phyloP scores from a whole-genome alignment of 1,140 invertebrate genomes.

The Drosophila albomicans region DNA sequence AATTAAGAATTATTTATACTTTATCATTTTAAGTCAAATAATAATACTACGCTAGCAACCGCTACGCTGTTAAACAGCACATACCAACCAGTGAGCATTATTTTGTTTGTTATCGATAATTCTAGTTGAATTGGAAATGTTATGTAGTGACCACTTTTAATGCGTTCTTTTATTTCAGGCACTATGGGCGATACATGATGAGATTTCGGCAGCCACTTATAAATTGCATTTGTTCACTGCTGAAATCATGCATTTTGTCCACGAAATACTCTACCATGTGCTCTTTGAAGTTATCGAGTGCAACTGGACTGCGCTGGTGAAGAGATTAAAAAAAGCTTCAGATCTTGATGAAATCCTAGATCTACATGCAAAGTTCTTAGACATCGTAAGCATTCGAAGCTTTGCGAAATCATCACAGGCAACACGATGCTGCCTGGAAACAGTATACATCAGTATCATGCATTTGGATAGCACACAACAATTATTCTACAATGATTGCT shows the following conservation, averaged over 20 bases:
- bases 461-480: conserved; percentile 86
- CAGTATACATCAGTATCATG: conserved; percentile 86
- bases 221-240: conserved; percentile 85
- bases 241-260: conserved; percentile 97
- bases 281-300: conserved; percentile 98
- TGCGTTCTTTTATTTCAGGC: conserved; percentile 47
- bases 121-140: not conserved
- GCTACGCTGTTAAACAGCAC: no score
- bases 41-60: no score
- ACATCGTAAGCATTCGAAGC: conserved; percentile 91
- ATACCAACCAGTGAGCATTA: no score
- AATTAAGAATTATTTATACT: no score
- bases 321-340: conserved; percentile 90
- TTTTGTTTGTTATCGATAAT: not conserved
- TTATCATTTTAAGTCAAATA: no score
- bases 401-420: conserved; percentile 90
- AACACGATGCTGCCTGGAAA: conserved; percentile 86
- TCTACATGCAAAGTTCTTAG: conserved; percentile 94
- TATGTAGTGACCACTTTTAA: not conserved
- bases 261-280: conserved; percentile 98
- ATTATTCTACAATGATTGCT: conserved; percentile 85
- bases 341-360: conserved; percentile 95
- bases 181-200: conserved; percentile 86
- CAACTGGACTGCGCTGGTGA: conserved; percentile 93
- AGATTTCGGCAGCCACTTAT: conserved; percentile 65